A percentile compares a stretch with the other conserved stretches of the same genome.
Evolutionary conservation across 23 tunicate species (phyloP).

Genomic region (Clavelina lepadiformis): DNA sequence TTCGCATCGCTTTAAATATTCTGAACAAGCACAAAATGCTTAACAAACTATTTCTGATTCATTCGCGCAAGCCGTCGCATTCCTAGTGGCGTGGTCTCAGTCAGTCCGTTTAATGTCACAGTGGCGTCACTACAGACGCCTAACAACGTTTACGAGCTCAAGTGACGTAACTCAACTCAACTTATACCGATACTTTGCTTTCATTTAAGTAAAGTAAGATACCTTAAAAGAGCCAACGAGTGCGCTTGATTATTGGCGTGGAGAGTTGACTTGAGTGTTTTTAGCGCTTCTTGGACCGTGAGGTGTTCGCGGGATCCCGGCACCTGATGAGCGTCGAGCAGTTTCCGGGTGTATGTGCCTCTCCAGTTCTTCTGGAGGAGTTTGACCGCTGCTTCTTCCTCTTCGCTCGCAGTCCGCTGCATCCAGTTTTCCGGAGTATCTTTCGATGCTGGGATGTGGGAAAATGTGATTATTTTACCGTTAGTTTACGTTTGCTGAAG

Average conservation of each 20-base stretch:
- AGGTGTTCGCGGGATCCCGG: constrained; percentile 37
- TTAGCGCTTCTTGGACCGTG: constrained; percentile 31
- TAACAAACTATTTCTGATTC: too few species aligned
- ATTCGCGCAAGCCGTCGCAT: too few species aligned
- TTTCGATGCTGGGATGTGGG: too few species aligned
- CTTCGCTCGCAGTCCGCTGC: constrained; percentile 21
- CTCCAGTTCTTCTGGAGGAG: constrained; percentile 68
- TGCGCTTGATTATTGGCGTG: constrained; percentile 31
- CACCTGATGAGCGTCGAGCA: constrained; percentile 7
- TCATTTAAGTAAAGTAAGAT: not conserved
- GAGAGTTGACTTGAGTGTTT: constrained; percentile 27
- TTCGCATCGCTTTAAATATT: too few species aligned
- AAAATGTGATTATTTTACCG: not conserved
- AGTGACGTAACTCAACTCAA: too few species aligned
- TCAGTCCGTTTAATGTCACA: too few species aligned
- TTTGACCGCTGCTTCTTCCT: constrained; percentile 42
- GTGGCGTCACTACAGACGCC: too few species aligned
- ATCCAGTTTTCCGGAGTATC: constrained; percentile 37
- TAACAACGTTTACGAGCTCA: too few species aligned
- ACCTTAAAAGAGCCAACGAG: constrained; percentile 49
- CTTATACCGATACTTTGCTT: too few species aligned
- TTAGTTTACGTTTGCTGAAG: not conserved
- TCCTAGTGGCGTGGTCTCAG: too few species aligned
- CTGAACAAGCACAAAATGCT: too few species aligned
- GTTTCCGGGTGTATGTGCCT: constrained; percentile 33